Evolutionary conservation across 2,888 invertebrate genomes (phyloP).

Genomic region (Melanostoma mellinum): DNA sequence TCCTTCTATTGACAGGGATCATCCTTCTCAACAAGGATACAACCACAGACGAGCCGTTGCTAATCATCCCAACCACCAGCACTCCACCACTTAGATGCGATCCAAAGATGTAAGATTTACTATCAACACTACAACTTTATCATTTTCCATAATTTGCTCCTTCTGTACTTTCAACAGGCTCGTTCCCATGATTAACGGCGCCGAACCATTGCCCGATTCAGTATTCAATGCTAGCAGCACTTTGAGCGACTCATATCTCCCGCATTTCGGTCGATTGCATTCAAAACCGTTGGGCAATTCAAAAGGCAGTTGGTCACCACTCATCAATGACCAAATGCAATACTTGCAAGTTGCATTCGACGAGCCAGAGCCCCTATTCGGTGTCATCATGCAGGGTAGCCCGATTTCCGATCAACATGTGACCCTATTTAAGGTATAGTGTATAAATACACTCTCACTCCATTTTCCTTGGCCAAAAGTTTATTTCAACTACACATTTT

Average conservation of each 20-base stretch:
- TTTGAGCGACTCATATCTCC: conserved; percentile 82
- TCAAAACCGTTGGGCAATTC: conserved; percentile 77
- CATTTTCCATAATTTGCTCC: background rate
- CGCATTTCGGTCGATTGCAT: conserved; percentile 83
- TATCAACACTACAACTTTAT: background rate
- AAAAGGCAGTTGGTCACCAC: conserved; percentile 88
- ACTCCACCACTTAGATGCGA: conserved; percentile 83
- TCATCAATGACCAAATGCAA: conserved; percentile 84
- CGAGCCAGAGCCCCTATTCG: conserved; percentile 87
- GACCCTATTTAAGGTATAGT: conserved; percentile 86
- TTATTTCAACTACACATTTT: conserved; percentile 15
- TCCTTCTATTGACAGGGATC: conserved; percentile 23
- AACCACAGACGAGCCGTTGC: conserved; percentile 55
- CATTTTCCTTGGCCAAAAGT: conserved; percentile 7
- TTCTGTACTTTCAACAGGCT: conserved; percentile 74
- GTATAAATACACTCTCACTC: background rate
- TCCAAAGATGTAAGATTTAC: conserved; percentile 79
- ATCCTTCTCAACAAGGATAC: conserved; percentile 3
- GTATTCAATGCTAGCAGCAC: conserved; percentile 85
- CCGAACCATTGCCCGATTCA: conserved; percentile 81
- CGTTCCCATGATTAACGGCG: conserved; percentile 79
- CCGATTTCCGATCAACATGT: conserved; percentile 88
- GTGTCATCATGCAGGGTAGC: conserved; percentile 88
- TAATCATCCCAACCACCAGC: conserved; percentile 76
- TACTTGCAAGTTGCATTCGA: conserved; percentile 88